phyloP scores from a whole-genome alignment of 2,888 invertebrate genomes.

The Hylaea fasciaria region DNA sequence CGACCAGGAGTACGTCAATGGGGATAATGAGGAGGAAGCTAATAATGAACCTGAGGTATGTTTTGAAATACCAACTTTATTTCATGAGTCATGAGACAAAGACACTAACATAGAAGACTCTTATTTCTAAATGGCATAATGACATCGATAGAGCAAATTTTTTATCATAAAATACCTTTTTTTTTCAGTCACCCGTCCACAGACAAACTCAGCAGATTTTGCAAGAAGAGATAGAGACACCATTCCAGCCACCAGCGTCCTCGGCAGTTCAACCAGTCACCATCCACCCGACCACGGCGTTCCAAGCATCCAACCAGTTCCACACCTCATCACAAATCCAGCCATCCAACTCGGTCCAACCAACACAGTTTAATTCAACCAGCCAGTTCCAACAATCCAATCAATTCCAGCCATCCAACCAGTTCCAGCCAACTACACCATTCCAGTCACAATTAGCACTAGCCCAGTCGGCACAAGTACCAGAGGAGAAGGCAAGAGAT shows the following conservation, averaged over 20 bases:
- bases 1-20: slow-evolving; percentile 55
- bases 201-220: slow-evolving; percentile 45
- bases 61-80: neutral
- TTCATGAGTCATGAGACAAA: neutral
- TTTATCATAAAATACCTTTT: too few relatives aligned
- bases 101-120: too few relatives aligned
- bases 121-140: too few relatives aligned
- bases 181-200: slow-evolving; percentile 63
- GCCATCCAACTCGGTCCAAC: neutral
- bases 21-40: slow-evolving; percentile 54
- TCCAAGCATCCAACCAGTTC: slow-evolving; percentile 1
- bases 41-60: slow-evolving; percentile 58
- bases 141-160: too few relatives aligned
- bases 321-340: slow-evolving; percentile 6
- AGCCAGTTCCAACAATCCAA: slow-evolving; percentile 23
- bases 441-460: slow-evolving; percentile 2
- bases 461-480: slow-evolving; percentile 18
- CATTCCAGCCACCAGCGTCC: slow-evolving; percentile 37
- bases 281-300: slow-evolving; percentile 2
- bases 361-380: slow-evolving; percentile 32
- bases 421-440: slow-evolving; percentile 31
- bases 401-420: slow-evolving; percentile 14
- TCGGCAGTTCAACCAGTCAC: slow-evolving; percentile 10
- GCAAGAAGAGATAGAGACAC: slow-evolving; percentile 60
- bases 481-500: slow-evolving; percentile 49